phyloP scores from a whole-genome alignment of 2,888 invertebrate species.

The Chrysomela aeneicollis region DNA sequence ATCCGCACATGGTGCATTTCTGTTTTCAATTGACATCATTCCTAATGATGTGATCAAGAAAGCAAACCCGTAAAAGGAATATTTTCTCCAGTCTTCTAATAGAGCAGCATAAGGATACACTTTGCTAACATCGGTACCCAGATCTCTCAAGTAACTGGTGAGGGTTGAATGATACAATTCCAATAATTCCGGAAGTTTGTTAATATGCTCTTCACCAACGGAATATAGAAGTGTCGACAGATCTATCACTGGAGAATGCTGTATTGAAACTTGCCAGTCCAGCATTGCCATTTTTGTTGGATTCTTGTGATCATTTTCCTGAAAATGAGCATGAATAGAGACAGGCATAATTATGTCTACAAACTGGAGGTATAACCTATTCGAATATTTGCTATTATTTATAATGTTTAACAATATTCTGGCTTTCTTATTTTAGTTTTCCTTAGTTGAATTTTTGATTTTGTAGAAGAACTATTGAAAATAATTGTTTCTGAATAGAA shows the following conservation, averaged over 20 bases:
- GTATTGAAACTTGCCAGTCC: conserved; percentile 22
- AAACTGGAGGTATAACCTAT: too few relatives aligned
- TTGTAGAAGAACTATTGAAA: too few relatives aligned
- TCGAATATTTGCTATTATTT: too few relatives aligned
- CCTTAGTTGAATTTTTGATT: too few relatives aligned
- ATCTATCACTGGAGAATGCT: conserved; percentile 24
- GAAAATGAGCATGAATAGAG: too few relatives aligned
- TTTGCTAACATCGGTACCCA: conserved; percentile 15
- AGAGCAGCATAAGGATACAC: conserved; percentile 15
- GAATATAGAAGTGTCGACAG: conserved; percentile 19
- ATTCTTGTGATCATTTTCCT: conserved; percentile 10
- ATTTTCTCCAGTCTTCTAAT: conserved; percentile 25
- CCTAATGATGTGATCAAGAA: conserved; percentile 8
- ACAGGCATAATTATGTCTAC: too few relatives aligned
- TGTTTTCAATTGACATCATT: conserved; percentile 7
- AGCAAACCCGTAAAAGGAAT: conserved; percentile 25
- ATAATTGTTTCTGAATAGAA: too few relatives aligned
- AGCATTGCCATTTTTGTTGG: conserved; percentile 20
- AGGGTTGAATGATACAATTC: conserved; percentile 19
- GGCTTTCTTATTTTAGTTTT: too few relatives aligned
- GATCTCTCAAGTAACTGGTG: conserved; percentile 2
- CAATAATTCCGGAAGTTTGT: conserved; percentile 8
- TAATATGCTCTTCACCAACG: conserved; percentile 8
- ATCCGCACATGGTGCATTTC: conserved; percentile 11
- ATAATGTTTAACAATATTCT: too few relatives aligned